These are phyloP conservation scores for Eugnorisma glareosa DNA, from an alignment of 2,888 invertebrate genomes.

Conservation along the genomic window DNA sequence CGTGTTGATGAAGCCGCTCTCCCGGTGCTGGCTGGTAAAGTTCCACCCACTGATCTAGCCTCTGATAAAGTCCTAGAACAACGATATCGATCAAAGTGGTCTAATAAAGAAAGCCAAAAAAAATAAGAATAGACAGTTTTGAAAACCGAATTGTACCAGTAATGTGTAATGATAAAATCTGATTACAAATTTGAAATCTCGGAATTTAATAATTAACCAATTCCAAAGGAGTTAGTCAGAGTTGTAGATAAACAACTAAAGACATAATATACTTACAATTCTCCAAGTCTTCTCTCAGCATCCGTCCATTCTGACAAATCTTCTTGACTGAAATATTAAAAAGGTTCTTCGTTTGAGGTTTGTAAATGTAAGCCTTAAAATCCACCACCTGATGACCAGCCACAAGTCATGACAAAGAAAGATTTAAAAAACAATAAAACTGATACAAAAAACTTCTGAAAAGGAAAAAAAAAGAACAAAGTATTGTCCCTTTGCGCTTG, in stretches of 20 bases:
- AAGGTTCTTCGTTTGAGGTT: background rate
- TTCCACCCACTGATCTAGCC: constrained; percentile 88
- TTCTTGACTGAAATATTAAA: constrained; percentile 84
- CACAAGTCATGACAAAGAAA: too few species aligned
- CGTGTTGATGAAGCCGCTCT: constrained; percentile 87
- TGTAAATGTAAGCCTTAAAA: background rate
- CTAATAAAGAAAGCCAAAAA: background rate
- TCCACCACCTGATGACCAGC: too few species aligned
- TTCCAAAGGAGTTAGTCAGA: background rate
- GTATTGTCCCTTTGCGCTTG: too few species aligned
- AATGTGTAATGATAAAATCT: background rate
- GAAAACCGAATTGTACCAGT: background rate
- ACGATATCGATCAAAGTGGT: background rate
- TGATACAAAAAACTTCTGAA: too few species aligned
- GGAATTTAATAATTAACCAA: background rate
- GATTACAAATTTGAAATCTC: background rate
- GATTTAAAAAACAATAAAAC: too few species aligned
- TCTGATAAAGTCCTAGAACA: constrained; percentile 83
- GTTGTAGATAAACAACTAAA: background rate
- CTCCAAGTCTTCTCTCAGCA: constrained; percentile 87
- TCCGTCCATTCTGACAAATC: constrained; percentile 89
- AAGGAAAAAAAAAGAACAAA: too few species aligned
- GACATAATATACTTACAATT: constrained; percentile 78
- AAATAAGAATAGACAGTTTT: background rate
- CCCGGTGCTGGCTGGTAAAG: constrained; percentile 87